Evolutionary conservation across 2,888 invertebrate species (phyloP).

Genomic region (Muscina levida): DNA sequence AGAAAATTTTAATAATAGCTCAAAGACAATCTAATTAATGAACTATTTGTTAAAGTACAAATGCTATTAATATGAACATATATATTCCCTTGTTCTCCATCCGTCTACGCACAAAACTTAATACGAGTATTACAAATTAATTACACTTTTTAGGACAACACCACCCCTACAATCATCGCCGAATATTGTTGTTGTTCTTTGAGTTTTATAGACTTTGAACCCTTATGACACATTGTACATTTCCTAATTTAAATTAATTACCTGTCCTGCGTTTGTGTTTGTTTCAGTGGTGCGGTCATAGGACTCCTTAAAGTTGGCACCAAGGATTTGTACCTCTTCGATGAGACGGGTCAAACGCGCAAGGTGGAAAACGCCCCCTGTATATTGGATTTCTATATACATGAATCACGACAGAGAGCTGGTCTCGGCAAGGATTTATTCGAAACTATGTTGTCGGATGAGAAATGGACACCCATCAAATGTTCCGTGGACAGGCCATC

Average conservation of each 20-base stretch:
- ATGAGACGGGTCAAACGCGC: conserved; percentile 85
- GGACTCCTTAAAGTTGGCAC: conserved; percentile 94
- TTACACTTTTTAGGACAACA: conserved; percentile 12
- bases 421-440: conserved; percentile 92
- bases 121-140: too few species aligned
- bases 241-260: conserved; percentile 15
- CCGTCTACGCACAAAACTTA: too few species aligned
- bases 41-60: too few species aligned
- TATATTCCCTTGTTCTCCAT: too few species aligned
- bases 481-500: conserved; percentile 97
- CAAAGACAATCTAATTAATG: too few species aligned
- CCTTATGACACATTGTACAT: conserved; percentile 33
- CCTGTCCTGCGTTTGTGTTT: neutral
- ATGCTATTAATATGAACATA: too few species aligned
- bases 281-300: conserved; percentile 85
- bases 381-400: conserved; percentile 95
- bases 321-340: conserved; percentile 93
- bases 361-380: conserved; percentile 91
- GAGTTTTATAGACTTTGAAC: neutral
- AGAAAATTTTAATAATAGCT: too few species aligned
- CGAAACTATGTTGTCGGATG: conserved; percentile 91
- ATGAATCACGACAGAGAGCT: conserved; percentile 90
- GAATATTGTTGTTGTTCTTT: neutral
- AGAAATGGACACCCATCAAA: conserved; percentile 85
- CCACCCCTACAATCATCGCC: neutral